Percentiles rank a stretch among this genome's conserved stretches.
Conservation (phyloP, 2,797 vertebrate genomes). For the Tokudaia muenninki region DNA sequence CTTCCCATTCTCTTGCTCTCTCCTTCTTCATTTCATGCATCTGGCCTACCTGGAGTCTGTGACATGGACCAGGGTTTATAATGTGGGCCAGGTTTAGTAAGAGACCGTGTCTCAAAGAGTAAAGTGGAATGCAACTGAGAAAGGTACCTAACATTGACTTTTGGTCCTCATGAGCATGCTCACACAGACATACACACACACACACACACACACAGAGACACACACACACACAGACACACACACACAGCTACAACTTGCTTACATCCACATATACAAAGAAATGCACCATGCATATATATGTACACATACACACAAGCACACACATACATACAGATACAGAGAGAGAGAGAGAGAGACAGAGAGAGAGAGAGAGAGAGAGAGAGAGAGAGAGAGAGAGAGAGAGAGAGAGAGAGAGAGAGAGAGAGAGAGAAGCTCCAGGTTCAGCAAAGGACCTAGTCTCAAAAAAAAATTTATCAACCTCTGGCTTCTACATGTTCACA, state of each 20-base stretch:
- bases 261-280: background rate
- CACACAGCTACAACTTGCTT: background rate
- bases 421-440: background rate
- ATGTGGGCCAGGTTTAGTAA: background rate
- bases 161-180: rapidly evolving
- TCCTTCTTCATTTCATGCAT: background rate
- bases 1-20: background rate
- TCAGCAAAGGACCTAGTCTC: background rate
- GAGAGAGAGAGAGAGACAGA: no score
- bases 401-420: no score
- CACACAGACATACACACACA: no score
- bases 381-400: no score
- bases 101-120: background rate
- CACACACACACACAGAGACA: background rate
- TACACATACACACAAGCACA: background rate
- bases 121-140: background rate
- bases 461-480: background rate
- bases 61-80: background rate
- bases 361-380: no score
- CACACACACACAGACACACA: background rate
- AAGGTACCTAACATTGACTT: background rate
- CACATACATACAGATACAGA: no score
- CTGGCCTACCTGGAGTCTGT: background rate
- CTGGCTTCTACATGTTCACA: background rate
- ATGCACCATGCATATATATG: background rate